Evolutionary conservation across 2,797 vertebrate species (phyloP).

Genomic region (Pagetopsis macropterus): DNA sequence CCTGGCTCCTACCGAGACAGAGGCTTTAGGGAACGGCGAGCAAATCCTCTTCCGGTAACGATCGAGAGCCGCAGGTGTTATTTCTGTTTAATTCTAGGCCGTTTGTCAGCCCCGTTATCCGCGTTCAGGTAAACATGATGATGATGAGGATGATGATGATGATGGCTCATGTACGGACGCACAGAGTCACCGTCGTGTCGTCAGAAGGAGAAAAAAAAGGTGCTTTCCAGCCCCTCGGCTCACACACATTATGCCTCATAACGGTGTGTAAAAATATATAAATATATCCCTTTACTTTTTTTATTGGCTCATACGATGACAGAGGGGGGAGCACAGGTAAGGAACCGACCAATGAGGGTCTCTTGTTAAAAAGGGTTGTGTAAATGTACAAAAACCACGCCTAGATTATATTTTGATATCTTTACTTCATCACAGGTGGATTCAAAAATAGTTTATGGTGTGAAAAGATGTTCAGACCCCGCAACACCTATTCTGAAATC

Average conservation of each 20-base stretch:
- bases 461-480: background rate
- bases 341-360: constrained; percentile 62
- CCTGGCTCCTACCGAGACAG: constrained; percentile 73
- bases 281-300: constrained; percentile 46
- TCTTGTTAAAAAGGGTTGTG: constrained; percentile 12
- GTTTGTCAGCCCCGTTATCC: constrained; percentile 86
- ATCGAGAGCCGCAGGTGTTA: constrained; percentile 73
- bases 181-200: constrained; percentile 93
- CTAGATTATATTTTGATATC: constrained; percentile 16
- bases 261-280: constrained; percentile 52
- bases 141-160: constrained; percentile 88
- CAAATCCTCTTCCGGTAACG: constrained; percentile 58
- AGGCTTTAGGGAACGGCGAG: constrained; percentile 57
- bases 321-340: constrained; percentile 68
- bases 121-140: constrained; percentile 99
- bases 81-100: constrained; percentile 75
- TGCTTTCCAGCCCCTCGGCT: constrained; percentile 74
- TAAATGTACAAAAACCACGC: constrained; percentile 28
- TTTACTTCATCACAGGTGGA: constrained; percentile 15
- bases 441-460: background rate
- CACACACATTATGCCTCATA: constrained; percentile 52
- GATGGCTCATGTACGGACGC: constrained; percentile 87
- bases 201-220: constrained; percentile 88
- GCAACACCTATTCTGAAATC: background rate
- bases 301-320: constrained; percentile 61